A percentile compares a stretch with the other conserved stretches of the same genome.
Conservation (phyloP, 2,113 vertebrate genomes). For the Ceyx margarethae region DNA sequence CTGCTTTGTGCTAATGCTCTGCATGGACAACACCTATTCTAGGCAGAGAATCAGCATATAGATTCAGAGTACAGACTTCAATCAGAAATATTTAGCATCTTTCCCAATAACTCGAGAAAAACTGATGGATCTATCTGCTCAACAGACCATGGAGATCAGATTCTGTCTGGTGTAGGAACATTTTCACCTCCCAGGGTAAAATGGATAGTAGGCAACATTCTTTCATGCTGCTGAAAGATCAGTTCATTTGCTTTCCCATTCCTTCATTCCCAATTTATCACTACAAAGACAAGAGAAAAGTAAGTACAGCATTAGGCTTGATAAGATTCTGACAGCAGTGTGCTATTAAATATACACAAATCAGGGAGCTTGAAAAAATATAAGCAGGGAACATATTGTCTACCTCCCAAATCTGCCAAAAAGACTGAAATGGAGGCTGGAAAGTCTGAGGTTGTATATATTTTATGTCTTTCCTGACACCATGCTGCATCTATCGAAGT, state of each 20-base stretch:
- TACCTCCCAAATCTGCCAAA: not conserved
- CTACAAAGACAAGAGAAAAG: not conserved
- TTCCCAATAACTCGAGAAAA: slow-evolving; percentile 21
- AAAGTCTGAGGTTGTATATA: not conserved
- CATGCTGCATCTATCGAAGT: not conserved
- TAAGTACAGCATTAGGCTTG: not conserved
- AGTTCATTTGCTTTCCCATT: not conserved
- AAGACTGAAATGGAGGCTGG: not conserved
- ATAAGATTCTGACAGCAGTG: slow-evolving; percentile 12
- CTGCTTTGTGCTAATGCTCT: slow-evolving; percentile 35
- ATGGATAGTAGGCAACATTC: not conserved
- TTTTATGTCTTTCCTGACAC: not conserved
- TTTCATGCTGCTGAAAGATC: not conserved
- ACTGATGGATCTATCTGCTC: not conserved
- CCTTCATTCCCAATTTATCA: not conserved
- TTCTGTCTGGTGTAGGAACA: not conserved
- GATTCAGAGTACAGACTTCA: not conserved
- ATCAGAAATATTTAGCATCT: slow-evolving; percentile 18
- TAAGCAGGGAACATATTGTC: not conserved
- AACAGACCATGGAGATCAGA: not conserved
- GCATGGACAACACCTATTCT: slow-evolving; percentile 26
- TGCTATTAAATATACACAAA: slow-evolving; percentile 26
- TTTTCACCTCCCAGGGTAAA: not conserved
- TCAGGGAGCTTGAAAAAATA: not conserved
- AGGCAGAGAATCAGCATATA: slow-evolving; percentile 20